Evolutionary conservation across 1,140 invertebrate genomes (phyloP).

Genomic region (Drosophila subpulchrella): DNA sequence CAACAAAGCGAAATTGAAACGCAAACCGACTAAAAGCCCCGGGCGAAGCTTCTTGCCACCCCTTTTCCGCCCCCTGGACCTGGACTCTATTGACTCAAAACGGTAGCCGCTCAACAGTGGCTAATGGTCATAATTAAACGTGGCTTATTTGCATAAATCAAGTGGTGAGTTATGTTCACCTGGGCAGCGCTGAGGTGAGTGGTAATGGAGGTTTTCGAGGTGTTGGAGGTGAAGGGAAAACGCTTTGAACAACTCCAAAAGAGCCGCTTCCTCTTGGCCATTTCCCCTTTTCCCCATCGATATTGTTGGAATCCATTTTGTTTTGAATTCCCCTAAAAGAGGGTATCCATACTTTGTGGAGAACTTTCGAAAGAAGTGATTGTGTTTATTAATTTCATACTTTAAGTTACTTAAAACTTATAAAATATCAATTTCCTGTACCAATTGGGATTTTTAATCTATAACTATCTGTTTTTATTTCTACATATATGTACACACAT

Average conservation of each 20-base stretch:
- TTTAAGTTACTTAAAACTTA: too few species aligned
- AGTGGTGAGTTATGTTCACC: constrained; percentile 56
- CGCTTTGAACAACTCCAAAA: constrained; percentile 24
- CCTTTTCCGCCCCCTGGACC: constrained; percentile 1
- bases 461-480: too few species aligned
- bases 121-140: constrained; percentile 77
- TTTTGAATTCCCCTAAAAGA: neutral
- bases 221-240: constrained; percentile 28
- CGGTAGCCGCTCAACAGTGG: constrained; percentile 78
- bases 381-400: too few species aligned
- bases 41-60: constrained; percentile 8
- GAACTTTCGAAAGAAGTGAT: too few species aligned
- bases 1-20: constrained; percentile 64
- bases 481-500: too few species aligned
- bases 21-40: constrained; percentile 48
- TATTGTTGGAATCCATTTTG: constrained; percentile 11
- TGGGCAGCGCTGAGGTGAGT: constrained; percentile 30
- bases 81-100: constrained; percentile 65
- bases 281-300: neutral
- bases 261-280: constrained; percentile 28
- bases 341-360: neutral
- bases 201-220: constrained; percentile 9
- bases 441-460: too few species aligned
- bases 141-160: constrained; percentile 70
- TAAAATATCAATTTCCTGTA: too few species aligned